Base-by-base conservation (phyloP, 1,140 invertebrate genomes). In the Hormaphis cornu region DNA sequence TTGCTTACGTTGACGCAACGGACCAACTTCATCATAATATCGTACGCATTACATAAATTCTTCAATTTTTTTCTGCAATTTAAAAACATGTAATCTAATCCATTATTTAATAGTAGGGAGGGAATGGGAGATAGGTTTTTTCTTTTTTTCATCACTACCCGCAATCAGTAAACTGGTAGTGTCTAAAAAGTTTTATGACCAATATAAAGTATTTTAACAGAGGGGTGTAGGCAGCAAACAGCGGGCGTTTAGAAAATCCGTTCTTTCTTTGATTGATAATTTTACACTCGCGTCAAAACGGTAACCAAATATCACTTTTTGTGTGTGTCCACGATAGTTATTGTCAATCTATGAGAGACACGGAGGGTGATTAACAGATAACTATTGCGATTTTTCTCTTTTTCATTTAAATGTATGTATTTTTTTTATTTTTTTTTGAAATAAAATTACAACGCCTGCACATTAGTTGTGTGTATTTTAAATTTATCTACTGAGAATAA, bases 201-300 rank as follows among this genome's bases (percentile, higher is more conserved):
- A n/a, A n/a, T n/a, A n/a, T n/a, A n/a, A n/a, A n/a, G 3, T 35
- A 7, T 22, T 33, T 33, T 12, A 54, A 20, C 28, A 33, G n/a
- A 22, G 3, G 16, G 2, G 10, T 0, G 4, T 22, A n/a, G 10
- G 7, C 50, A 52, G 7, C 5, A 14, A 20, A 9, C 30, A 4
- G 20, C 18, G 0, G 18, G 10, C 18, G 20, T 2, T 56, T 37
- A 4, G 10, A 22, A 7, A 30, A n/a, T n/a, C n/a, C 20, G 5
- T 24, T 58, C 14, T 40, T 40, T 18, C 33, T 58, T 58, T 58
- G 54, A 58, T 58, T 58, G n/a, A n/a, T n/a, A 37, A 58, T 58
- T 40, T 58, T 40, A 58, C 54, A 58, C 54, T 40, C 20, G n/a
- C 5, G 33, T 58, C 54, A 58, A 40, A 56, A 40, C 1, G 40